Evolutionary conservation across 2,888 invertebrate species (phyloP).

Genomic region (Sesia apiformis): DNA sequence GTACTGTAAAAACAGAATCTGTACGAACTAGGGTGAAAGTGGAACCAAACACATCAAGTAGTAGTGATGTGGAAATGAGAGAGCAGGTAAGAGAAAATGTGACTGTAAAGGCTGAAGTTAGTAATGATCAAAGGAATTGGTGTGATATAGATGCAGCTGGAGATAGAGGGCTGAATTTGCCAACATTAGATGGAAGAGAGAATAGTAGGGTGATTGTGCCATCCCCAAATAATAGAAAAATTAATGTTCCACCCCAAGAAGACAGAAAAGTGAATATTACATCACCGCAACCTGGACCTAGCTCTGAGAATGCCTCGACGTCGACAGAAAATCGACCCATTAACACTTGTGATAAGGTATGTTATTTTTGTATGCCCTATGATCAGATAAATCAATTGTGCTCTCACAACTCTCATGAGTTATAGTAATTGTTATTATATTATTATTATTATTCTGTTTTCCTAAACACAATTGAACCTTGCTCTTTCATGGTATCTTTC

Average conservation of each 20-base stretch:
- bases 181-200: background rate
- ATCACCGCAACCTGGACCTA: conserved; percentile 58
- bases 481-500: too few relatives aligned
- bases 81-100: conserved; percentile 21
- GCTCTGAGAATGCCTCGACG: conserved; percentile 21
- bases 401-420: too few relatives aligned
- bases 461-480: too few relatives aligned
- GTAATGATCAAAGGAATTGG: conserved; percentile 15
- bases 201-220: too few relatives aligned
- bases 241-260: background rate
- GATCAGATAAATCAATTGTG: too few relatives aligned
- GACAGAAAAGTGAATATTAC: background rate
- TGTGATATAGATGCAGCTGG: conserved; percentile 32
- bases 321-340: conserved; percentile 11
- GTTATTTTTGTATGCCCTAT: background rate
- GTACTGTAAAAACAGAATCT: background rate
- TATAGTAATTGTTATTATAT: too few relatives aligned
- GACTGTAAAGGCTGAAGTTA: conserved; percentile 36
- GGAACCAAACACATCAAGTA: background rate
- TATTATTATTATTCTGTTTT: too few relatives aligned
- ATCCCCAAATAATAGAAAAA: background rate
- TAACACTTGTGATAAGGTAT: conserved; percentile 25
- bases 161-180: conserved; percentile 27
- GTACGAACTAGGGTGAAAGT: background rate
- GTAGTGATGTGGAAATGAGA: conserved; percentile 2